phyloP scores from a whole-genome alignment of 2,888 invertebrate species.

The Epiperipatus broadwayi region DNA sequence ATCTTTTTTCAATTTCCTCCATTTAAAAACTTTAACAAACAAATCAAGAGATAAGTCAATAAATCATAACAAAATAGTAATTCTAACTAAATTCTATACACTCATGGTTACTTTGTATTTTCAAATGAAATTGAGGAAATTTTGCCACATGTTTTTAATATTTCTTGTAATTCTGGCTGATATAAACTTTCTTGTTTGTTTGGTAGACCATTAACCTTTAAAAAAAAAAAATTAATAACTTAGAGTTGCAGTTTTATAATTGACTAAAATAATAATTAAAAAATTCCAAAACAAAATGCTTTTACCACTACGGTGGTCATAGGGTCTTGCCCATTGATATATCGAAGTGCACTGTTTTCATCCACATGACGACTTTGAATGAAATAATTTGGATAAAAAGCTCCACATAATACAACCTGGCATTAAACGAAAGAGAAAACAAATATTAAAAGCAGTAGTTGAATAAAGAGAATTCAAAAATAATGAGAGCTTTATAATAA shows the following conservation, averaged over 20 bases:
- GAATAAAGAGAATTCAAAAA: no score
- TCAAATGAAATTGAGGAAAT: conserved; percentile 21
- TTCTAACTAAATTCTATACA: no score
- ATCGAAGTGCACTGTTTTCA: conserved; percentile 44
- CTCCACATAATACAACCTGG: conserved; percentile 56
- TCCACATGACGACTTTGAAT: conserved; percentile 38
- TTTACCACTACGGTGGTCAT: conserved; percentile 47
- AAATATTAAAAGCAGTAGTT: no score
- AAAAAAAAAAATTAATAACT: no score
- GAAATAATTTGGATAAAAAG: conserved; percentile 86
- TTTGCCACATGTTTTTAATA: conserved; percentile 21
- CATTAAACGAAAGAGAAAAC: conserved; percentile 15
- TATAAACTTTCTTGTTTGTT: conserved; percentile 27
- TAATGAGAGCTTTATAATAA: no score
- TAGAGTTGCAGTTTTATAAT: conserved; percentile 6
- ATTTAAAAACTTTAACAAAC: no score
- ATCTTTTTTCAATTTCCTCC: no score
- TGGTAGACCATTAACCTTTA: conserved; percentile 28
- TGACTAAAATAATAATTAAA: background rate
- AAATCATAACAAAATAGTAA: no score
- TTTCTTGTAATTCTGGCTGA: conserved; percentile 22
- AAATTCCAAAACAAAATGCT: background rate
- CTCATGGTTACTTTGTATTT: conserved; percentile 24
- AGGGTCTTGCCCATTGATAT: conserved; percentile 52
- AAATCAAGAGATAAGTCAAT: no score